Evolutionary conservation across 2,797 vertebrate genomes (phyloP), one percentile per base, ranked within the genome.

Genomic region (Coccyzus lansbergi): DNA sequence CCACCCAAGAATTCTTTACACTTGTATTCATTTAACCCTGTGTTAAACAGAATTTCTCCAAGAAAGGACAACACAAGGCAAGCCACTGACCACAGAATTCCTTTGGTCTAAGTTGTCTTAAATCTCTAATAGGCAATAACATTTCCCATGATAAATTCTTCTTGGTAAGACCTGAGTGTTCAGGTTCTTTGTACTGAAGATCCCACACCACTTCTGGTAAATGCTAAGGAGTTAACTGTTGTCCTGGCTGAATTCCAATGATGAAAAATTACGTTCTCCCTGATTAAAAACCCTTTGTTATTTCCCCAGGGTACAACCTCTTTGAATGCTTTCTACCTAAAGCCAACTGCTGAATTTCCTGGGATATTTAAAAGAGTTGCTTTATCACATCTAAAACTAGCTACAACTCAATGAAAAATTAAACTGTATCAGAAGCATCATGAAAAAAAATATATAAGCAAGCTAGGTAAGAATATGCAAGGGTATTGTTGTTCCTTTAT

Each of bases 231-330:
- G 88, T 86, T 89, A 80, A 68, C 69, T 84, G 68, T 77, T 72
- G 42, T 72, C 59, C 62, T 91, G 90, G 90, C 62, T 63, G 34
- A 72, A 79, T 76, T 94, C 86, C 92, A 86, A 18, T 0, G 15
- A 72, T 52, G 59, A 69, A 86, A 88, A 96, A 13, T 42, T 1
- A 1, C 5, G 4, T 49, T 63, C 52, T 84, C 74, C 33, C 74
- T 72, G 69, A 86, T 83, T 76, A 91, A 95, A 94, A 92, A 76
- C 24, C 29, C 52, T 91, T 21, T 76, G 55, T 65, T 88, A 5
- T 51, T 65, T 88, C 83, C 72, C 80, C 65, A 65, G 69, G 79
- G 83, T 69, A 70, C 36, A 80, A 77, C 25, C 48, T 80, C 53
- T 59, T 90, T 69, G 42, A 68, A 24, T 53, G 64, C 55, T 82